Evolutionary conservation across 2,113 vertebrate genomes (phyloP).

Genomic region (Mus pahari): DNA sequence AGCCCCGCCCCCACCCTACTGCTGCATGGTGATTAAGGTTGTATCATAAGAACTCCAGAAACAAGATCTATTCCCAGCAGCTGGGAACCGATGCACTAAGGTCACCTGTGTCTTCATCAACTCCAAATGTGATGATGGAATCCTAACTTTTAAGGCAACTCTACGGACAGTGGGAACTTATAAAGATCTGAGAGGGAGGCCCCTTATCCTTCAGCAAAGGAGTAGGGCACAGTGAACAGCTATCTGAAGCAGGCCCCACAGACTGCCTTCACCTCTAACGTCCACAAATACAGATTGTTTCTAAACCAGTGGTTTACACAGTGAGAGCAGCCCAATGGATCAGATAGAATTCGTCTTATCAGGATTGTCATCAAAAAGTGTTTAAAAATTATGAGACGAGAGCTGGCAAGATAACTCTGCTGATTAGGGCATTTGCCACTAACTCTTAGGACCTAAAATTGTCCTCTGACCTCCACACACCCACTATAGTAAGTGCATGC

Average conservation of each 20-base stretch:
- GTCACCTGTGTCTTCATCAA: neutral
- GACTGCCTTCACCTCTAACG: neutral
- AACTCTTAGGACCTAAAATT: too few relatives aligned
- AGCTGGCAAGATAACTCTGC: neutral
- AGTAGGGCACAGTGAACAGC: neutral
- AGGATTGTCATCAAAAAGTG: neutral
- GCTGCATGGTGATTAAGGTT: neutral
- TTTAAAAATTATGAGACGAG: neutral
- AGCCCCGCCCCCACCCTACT: too few relatives aligned
- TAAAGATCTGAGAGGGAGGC: neutral
- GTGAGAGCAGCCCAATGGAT: neutral
- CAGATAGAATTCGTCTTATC: neutral
- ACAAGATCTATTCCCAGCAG: neutral
- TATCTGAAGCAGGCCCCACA: neutral
- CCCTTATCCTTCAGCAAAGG: neutral
- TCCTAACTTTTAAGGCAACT: neutral
- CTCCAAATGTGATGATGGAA: neutral
- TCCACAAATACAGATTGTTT: neutral
- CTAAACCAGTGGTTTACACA: neutral
- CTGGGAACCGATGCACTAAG: fast-evolving
- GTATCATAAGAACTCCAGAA: neutral
- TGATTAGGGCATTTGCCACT: too few relatives aligned
- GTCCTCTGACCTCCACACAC: neutral
- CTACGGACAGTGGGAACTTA: neutral
- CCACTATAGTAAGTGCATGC: fast-evolving